Conservation (phyloP, 2,888 invertebrate genomes). For the Nemotelus pantherinus region DNA sequence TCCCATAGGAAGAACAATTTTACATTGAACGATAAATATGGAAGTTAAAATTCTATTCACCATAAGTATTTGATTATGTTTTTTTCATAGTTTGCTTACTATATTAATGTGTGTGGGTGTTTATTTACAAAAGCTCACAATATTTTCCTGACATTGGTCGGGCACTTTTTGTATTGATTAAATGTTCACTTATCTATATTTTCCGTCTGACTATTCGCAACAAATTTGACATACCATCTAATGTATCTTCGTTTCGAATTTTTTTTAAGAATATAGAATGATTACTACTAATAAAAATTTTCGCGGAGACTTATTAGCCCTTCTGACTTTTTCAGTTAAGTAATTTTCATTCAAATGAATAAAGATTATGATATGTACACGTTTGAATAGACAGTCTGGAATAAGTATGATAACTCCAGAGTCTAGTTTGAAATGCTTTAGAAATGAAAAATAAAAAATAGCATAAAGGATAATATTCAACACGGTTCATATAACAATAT, state of each 20-base stretch:
- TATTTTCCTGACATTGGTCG: slow-evolving; percentile 40
- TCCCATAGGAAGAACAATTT: slow-evolving; percentile 6
- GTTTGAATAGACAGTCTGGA: neutral
- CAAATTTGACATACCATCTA: neutral
- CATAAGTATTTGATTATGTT: neutral
- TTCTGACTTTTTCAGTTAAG: neutral
- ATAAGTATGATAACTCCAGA: too few relatives aligned
- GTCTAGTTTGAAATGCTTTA: too few relatives aligned
- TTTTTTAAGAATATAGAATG: too few relatives aligned
- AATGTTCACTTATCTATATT: slow-evolving; percentile 5
- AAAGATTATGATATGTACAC: slow-evolving; percentile 40
- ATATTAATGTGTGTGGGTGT: neutral
- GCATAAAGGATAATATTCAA: too few relatives aligned
- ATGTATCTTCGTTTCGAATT: too few relatives aligned
- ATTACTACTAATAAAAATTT: neutral
- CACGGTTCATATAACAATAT: too few relatives aligned
- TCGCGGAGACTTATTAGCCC: neutral
- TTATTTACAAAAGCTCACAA: slow-evolving; percentile 43
- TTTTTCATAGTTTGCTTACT: neutral
- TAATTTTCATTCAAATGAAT: neutral
- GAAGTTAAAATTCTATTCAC: slow-evolving; percentile 13
- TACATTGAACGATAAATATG: neutral
- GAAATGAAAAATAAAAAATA: too few relatives aligned
- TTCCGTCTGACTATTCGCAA: slow-evolving; percentile 16
- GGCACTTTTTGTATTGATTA: slow-evolving; percentile 39